These are phyloP conservation scores for Monodelphis domestica DNA, from an alignment of 2,797 vertebrate species.

Conservation along the genomic window DNA sequence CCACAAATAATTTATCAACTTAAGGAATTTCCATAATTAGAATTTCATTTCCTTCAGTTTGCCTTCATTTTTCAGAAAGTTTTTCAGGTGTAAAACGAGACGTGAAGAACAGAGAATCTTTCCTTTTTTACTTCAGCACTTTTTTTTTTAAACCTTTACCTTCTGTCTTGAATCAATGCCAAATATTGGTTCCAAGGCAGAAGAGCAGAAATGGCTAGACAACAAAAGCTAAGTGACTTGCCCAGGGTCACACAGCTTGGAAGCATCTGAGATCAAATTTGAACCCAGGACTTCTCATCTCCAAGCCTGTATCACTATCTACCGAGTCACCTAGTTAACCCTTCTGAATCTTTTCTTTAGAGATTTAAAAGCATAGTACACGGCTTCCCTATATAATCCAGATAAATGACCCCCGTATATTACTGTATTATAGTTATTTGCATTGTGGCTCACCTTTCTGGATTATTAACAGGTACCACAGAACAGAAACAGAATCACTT, in stretches of 20 bases:
- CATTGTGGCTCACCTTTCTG: background rate
- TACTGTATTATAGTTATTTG: background rate
- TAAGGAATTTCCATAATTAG: background rate
- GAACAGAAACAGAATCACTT: background rate
- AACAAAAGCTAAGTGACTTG: no score
- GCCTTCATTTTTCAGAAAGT: background rate
- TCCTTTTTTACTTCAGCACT: no score
- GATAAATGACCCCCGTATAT: background rate
- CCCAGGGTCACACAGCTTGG: no score
- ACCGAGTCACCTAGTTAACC: no score
- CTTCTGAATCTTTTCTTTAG: background rate
- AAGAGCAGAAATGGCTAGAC: no score
- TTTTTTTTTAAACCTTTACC: no score
- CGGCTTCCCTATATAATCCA: background rate
- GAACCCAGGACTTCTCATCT: no score
- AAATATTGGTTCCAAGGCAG: no score
- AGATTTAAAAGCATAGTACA: background rate
- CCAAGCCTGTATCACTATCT: no score
- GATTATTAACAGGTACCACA: background rate
- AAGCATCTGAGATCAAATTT: no score
- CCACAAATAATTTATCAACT: background rate
- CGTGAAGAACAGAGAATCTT: background rate
- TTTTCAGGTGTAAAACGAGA: background rate
- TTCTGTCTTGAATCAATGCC: no score
- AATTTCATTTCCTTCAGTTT: background rate